These are phyloP conservation scores for Teinopalpus imperialis DNA, from an alignment of 2,888 invertebrate genomes.

Conservation along the genomic window DNA sequence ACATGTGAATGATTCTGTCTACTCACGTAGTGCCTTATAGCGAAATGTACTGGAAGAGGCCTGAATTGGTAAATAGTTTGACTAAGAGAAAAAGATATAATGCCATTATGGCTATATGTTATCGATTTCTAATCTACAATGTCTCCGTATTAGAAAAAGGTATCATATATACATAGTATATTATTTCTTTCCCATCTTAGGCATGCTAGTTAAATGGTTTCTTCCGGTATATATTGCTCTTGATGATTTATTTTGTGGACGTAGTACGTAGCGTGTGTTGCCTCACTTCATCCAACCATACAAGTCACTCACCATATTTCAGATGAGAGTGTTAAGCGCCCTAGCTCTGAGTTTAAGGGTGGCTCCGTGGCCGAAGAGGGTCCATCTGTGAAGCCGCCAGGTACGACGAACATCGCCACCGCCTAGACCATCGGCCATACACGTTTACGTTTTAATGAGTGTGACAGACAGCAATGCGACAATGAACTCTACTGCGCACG, in stretches of 20 bases:
- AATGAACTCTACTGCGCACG: constrained; percentile 56
- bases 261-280: constrained; percentile 59
- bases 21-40: constrained; percentile 26
- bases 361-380: constrained; percentile 74
- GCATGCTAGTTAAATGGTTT: background rate
- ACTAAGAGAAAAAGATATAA: background rate
- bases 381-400: constrained; percentile 68
- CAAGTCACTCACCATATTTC: constrained; percentile 75
- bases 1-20: constrained; percentile 9
- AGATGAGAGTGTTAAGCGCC: constrained; percentile 91
- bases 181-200: background rate
- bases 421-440: constrained; percentile 74
- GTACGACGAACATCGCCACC: constrained; percentile 70
- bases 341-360: constrained; percentile 93
- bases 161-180: background rate
- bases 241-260: constrained; percentile 42
- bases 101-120: background rate
- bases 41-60: constrained; percentile 7
- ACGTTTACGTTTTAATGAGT: constrained; percentile 64
- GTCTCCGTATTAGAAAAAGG: background rate
- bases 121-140: background rate
- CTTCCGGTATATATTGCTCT: constrained; percentile 2
- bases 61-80: background rate
- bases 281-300: constrained; percentile 69
- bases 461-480: constrained; percentile 70